Base-by-base conservation (phyloP, 1,140 invertebrate genomes). In the Zaprionus inermis region DNA sequence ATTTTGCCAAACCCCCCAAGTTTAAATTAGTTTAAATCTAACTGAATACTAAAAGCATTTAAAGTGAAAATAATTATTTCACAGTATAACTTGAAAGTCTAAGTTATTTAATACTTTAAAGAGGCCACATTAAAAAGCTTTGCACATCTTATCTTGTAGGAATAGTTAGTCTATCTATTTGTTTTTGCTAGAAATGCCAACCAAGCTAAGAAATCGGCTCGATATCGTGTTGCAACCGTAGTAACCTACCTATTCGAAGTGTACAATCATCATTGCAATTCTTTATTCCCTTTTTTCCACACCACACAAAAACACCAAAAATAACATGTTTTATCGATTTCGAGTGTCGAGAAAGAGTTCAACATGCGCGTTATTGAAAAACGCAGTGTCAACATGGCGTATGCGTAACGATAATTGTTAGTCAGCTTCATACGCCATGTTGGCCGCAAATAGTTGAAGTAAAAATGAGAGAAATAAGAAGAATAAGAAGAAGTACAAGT, bases 341-440 rank as follows among this genome's bases (percentile, higher is more conserved):
- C n/a, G 46, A 20, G 32, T 28, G 5, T 10, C 24, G 24, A 28
- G 24, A 30, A 12, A 68, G 44, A 44, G 64, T 60, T 73, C 30
- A 73, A 30, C 44, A 65, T 64, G 60, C 61, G 59, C 56, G 22
- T 49, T 51, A 18, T 41, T 54, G 58, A 24, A 46, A 60, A 60
- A 12, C 46, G 72, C 52, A 41, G 41, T 57, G 72, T 70, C 72
- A 70, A 63, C 72, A 63, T 70, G 67, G 63, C 72, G 72, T 74
- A 74, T 74, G 66, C 66, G 66, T 63, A 70, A 74, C 44, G 52
- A 41, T 70, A 70, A 70, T 70, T 58, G 72, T 58, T 57, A 57
- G 32, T 38, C 44, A 41, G 24, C 58, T 41, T 2, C 72, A 74
- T 74, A 52, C 72, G 58, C 58, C 66, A 44, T 54, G 58, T 70